A percentile compares a stretch with the other conserved stretches of the same genome.
Evolutionary conservation across 2,888 invertebrate species (phyloP).

Genomic region (Amphipyra tragopoginis): DNA sequence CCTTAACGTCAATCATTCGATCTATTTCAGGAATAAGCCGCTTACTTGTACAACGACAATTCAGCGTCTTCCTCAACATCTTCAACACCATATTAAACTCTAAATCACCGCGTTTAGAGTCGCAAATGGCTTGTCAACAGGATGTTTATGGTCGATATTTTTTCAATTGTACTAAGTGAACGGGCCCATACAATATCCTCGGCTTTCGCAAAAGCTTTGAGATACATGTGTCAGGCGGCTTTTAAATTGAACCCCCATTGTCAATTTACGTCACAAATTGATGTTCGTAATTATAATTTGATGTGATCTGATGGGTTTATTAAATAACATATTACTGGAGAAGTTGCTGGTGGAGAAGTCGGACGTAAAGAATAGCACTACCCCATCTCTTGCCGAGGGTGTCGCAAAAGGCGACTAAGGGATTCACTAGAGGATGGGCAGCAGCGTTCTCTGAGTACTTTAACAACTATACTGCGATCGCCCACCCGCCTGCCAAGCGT

Average conservation of each 20-base stretch:
- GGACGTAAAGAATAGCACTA: no score
- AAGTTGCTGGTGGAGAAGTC: no score
- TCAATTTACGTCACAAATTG: constrained; percentile 35
- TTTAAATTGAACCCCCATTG: constrained; percentile 35
- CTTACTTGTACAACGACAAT: constrained; percentile 46
- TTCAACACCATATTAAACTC: constrained; percentile 2
- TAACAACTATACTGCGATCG: no score
- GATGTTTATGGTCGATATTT: constrained; percentile 31
- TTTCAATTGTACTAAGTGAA: constrained; percentile 51
- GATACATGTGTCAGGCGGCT: constrained; percentile 49
- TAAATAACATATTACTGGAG: no score
- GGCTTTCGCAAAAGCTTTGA: constrained; percentile 33
- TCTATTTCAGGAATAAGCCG: constrained; percentile 50
- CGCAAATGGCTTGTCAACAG: constrained; percentile 12
- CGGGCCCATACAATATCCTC: constrained; percentile 31
- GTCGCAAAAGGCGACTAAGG: no score
- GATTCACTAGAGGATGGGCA: no score
- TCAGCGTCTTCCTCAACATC: constrained; percentile 8
- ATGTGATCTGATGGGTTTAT: no score
- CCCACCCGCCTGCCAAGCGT: no score
- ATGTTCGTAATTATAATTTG: constrained; percentile 7
- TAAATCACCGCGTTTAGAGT: not conserved
- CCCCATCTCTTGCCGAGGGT: no score
- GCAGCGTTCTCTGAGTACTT: no score
- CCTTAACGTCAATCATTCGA: constrained; percentile 45